Conservation (phyloP, 2,888 invertebrate genomes). For the Cerastoderma edule region DNA sequence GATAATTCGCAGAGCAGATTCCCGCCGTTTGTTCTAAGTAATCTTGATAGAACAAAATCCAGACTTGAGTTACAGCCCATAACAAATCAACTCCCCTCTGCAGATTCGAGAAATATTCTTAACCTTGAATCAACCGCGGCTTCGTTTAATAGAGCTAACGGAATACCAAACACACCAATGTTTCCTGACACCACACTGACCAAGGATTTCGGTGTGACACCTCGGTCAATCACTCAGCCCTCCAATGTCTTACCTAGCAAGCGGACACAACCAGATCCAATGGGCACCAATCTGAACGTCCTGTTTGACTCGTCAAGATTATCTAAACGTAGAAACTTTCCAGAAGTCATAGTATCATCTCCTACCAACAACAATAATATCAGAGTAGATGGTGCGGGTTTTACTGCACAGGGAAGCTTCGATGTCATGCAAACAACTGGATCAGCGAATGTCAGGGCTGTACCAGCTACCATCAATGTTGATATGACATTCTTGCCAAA, state of each 20-base stretch:
- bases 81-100: not conserved
- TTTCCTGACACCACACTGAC: slow-evolving; percentile 16
- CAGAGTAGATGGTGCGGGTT: slow-evolving; percentile 17
- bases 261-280: not conserved
- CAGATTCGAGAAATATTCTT: slow-evolving; percentile 4
- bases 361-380: slow-evolving; percentile 5
- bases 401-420: slow-evolving; percentile 4
- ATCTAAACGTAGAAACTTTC: not conserved
- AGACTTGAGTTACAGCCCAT: not conserved
- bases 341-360: not conserved
- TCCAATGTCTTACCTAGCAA: not conserved
- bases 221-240: too few species aligned
- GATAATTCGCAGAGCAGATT: not conserved
- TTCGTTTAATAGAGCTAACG: not conserved
- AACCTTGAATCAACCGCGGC: slow-evolving; percentile 25
- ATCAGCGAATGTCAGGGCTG: not conserved
- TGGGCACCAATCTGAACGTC: slow-evolving; percentile 11
- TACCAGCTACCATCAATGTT: slow-evolving; percentile 24
- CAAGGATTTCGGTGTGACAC: not conserved
- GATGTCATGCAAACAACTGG: slow-evolving; percentile 21
- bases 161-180: slow-evolving; percentile 20
- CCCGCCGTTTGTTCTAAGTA: not conserved
- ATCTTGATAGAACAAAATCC: not conserved
- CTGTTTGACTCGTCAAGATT: slow-evolving; percentile 25
- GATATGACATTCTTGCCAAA: slow-evolving; percentile 5